Percentiles rank a stretch among this genome's conserved stretches.
Conservation (phyloP, 2,113 vertebrate genomes). For the Calidris pugnax region DNA sequence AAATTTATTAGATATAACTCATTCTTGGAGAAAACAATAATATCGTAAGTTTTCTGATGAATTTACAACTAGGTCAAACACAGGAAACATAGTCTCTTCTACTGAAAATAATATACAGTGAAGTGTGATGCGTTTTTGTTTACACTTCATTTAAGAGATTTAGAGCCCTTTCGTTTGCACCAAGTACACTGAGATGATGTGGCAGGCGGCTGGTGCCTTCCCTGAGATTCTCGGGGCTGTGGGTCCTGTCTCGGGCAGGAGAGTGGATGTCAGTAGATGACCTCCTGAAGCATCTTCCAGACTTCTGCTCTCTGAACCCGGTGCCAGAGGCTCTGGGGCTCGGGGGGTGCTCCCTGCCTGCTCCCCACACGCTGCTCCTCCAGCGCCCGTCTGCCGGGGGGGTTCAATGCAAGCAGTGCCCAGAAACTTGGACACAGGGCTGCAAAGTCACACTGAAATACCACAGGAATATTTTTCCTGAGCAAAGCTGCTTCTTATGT, state of each 20-base stretch:
- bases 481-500: background rate
- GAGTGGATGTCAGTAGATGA: background rate
- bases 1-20: background rate
- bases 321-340: background rate
- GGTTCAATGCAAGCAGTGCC: too few species aligned
- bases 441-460: background rate
- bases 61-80: background rate
- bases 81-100: background rate
- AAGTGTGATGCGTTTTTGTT: background rate
- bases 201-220: background rate
- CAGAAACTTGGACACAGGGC: background rate
- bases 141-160: background rate
- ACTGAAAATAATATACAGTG: background rate
- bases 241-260: background rate
- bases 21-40: background rate
- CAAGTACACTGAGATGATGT: background rate
- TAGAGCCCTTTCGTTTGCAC: background rate
- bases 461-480: background rate
- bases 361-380: rapidly evolving
- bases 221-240: too few species aligned
- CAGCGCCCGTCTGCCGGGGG: rapidly evolving
- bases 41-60: background rate
- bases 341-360: too few species aligned
- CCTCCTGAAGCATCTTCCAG: too few species aligned
- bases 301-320: background rate